Evolutionary conservation across 2,113 vertebrate genomes (phyloP).

Genomic region (Myrmecobius fasciatus): DNA sequence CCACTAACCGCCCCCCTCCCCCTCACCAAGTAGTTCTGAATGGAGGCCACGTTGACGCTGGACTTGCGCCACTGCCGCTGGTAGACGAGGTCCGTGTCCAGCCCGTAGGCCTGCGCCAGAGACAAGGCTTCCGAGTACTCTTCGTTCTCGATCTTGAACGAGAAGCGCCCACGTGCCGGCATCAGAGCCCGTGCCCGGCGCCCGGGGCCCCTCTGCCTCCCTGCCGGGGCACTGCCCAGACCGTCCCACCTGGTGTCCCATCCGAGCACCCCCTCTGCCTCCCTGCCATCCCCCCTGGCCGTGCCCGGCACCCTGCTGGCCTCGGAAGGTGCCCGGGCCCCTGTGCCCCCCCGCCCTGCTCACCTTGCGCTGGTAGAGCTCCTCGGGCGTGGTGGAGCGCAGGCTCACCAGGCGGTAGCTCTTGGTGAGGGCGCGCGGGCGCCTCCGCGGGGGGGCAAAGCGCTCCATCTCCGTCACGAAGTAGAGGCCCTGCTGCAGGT

Average conservation of each 20-base stretch:
- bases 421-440: conserved; percentile 91
- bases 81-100: conserved; percentile 98
- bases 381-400: conserved; percentile 95
- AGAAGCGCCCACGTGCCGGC: conserved; percentile 4
- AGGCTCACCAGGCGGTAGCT: conserved; percentile 95
- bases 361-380: conserved; percentile 97
- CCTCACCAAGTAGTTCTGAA: conserved; percentile 96
- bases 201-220: neutral
- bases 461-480: conserved; percentile 97
- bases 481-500: conserved; percentile 94
- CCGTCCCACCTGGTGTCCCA: too few species aligned
- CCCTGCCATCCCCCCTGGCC: too few species aligned
- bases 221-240: neutral
- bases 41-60: conserved; percentile 94
- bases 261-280: too few species aligned
- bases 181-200: too few species aligned
- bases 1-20: neutral
- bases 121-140: conserved; percentile 96
- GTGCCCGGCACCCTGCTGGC: too few species aligned
- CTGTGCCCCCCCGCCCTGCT: conserved; percentile 13
- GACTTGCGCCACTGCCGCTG: conserved; percentile 99
- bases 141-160: conserved; percentile 94
- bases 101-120: conserved; percentile 92
- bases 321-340: too few species aligned
- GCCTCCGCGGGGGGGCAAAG: conserved; percentile 93